A percentile compares a stretch with the other conserved stretches of the same genome.
Conservation (phyloP, 1,140 invertebrate genomes). For the Drosophila neocordata region DNA sequence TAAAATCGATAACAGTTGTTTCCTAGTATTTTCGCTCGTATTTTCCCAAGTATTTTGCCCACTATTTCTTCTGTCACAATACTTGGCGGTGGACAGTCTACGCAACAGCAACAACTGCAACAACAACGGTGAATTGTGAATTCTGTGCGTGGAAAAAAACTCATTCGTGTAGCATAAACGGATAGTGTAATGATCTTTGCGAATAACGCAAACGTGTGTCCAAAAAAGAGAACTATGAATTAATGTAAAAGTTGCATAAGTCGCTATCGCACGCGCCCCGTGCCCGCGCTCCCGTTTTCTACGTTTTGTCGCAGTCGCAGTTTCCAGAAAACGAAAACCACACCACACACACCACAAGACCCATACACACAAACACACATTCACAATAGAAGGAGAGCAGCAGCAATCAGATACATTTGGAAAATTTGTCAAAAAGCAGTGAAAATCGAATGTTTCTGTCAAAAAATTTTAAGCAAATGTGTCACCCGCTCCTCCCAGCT, state of each 20-base stretch:
- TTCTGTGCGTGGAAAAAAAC: conserved; percentile 36
- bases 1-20: not conserved
- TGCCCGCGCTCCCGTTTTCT: conserved; percentile 33
- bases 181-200: conserved; percentile 31
- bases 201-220: conserved; percentile 33
- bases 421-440: conserved; percentile 52
- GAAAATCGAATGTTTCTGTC: conserved; percentile 53
- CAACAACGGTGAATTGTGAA: conserved; percentile 34
- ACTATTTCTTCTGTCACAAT: conserved; percentile 46
- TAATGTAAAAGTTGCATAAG: conserved; percentile 71
- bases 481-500: conserved; percentile 38
- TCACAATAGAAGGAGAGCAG: conserved; percentile 40
- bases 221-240: conserved; percentile 67
- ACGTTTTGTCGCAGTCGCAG: conserved; percentile 51
- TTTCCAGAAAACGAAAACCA: conserved; percentile 76
- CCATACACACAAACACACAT: conserved; percentile 15
- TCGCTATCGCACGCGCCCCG: conserved; percentile 50
- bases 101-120: conserved; percentile 9
- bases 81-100: not conserved
- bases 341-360: conserved; percentile 48
- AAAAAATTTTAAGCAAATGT: conserved; percentile 58
- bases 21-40: not conserved
- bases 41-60: not conserved
- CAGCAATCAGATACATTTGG: conserved; percentile 34
- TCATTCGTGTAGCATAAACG: conserved; percentile 32